Evolutionary conservation across 2,888 invertebrate genomes (phyloP).

Genomic region (Torymus texanus): DNA sequence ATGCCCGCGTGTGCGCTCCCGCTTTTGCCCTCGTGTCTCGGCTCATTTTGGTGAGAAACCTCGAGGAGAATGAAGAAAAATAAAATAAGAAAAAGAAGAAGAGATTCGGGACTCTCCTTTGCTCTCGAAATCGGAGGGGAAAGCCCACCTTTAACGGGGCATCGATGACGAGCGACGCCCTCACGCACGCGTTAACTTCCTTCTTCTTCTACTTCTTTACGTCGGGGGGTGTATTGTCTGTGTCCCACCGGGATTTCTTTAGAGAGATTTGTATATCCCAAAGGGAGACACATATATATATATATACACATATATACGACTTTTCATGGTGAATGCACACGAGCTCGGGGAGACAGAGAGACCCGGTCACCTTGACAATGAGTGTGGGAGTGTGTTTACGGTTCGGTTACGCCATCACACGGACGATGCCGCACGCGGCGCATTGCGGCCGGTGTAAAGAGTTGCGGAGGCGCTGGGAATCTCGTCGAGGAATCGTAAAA

Average conservation of each 20-base stretch:
- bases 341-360: not conserved
- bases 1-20: too few relatives aligned
- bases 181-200: slow-evolving; percentile 59
- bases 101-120: slow-evolving; percentile 42
- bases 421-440: not conserved
- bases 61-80: slow-evolving; percentile 23
- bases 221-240: slow-evolving; percentile 58
- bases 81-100: not conserved
- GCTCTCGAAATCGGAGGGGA: slow-evolving; percentile 26
- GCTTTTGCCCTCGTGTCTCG: not conserved
- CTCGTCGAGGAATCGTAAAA: slow-evolving; percentile 39
- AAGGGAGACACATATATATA: slow-evolving; percentile 49
- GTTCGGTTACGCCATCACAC: slow-evolving; percentile 63
- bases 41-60: slow-evolving; percentile 39
- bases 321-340: slow-evolving; percentile 66
- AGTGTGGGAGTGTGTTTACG: slow-evolving; percentile 70
- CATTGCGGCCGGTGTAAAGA: slow-evolving; percentile 28
- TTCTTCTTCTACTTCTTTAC: slow-evolving; percentile 45
- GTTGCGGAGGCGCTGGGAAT: slow-evolving; percentile 47
- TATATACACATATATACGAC: slow-evolving; percentile 59
- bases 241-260: slow-evolving; percentile 53
- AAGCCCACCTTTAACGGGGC: slow-evolving; percentile 44
- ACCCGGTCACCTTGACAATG: slow-evolving; percentile 67
- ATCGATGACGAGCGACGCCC: slow-evolving; percentile 34
- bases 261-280: slow-evolving; percentile 57